Evolutionary conservation across 2,888 invertebrate genomes (phyloP).

Genomic region (Pterobdella sp.): DNA sequence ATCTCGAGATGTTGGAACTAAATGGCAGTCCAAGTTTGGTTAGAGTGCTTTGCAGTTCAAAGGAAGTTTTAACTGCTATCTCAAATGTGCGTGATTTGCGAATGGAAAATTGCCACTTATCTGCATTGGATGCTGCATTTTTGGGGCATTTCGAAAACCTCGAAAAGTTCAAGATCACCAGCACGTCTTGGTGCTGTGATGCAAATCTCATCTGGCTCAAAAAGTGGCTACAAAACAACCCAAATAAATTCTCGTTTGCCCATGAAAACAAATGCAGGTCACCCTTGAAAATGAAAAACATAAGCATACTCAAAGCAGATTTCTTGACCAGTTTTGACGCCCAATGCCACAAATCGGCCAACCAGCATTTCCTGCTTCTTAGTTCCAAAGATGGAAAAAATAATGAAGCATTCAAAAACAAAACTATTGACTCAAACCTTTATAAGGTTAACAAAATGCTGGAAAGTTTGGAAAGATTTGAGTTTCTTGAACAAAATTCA

Average conservation of each 20-base stretch:
- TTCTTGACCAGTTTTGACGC: conserved; percentile 30
- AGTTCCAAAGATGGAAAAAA: not conserved
- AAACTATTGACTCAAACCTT: not conserved
- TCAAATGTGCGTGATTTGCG: conserved; percentile 33
- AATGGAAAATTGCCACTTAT: conserved; percentile 33
- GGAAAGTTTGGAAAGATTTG: no score
- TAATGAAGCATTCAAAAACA: not conserved
- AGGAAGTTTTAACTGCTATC: conserved; percentile 27
- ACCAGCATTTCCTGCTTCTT: not conserved
- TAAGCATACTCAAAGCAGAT: conserved; percentile 23
- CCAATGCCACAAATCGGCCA: not conserved
- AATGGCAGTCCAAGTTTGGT: conserved; percentile 36
- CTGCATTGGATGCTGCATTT: conserved; percentile 30
- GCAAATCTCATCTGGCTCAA: conserved; percentile 35
- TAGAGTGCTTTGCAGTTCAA: conserved; percentile 25
- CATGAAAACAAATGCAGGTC: conserved; percentile 33
- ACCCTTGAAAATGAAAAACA: conserved; percentile 28
- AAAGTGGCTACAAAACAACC: conserved; percentile 32
- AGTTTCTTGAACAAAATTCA: no score
- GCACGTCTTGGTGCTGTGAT: conserved; percentile 37
- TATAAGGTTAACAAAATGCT: not conserved
- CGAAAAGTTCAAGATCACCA: conserved; percentile 33
- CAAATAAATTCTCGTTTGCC: conserved; percentile 17
- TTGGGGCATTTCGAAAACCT: conserved; percentile 33
- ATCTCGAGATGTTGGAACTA: conserved; percentile 34